Evolutionary conservation across 2,113 vertebrate species (phyloP).

Genomic region (Callopanchax toddi): DNA sequence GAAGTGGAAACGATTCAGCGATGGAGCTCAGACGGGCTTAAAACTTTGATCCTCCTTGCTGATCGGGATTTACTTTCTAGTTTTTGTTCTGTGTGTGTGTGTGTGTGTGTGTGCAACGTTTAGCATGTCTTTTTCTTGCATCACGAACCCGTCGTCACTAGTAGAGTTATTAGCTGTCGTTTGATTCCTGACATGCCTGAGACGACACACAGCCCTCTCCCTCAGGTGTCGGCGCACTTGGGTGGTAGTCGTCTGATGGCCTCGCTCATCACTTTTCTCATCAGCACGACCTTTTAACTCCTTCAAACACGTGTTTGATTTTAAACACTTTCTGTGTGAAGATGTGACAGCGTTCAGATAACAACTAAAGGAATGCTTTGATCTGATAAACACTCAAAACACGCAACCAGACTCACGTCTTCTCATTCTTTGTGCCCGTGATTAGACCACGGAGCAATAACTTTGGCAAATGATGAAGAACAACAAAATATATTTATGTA

Average conservation of each 20-base stretch:
- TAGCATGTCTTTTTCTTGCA: conserved; percentile 1
- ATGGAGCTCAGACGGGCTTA: conserved; percentile 33
- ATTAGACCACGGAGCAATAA: conserved; percentile 55
- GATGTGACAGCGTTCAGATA: conserved; percentile 52
- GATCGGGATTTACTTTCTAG: conserved; percentile 45
- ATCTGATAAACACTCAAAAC: conserved; percentile 49
- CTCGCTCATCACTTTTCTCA: conserved; percentile 38
- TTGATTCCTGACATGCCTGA: conserved; percentile 45
- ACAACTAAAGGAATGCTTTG: conserved; percentile 47
- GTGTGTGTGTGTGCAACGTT: conserved; percentile 2
- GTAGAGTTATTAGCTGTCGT: conserved; percentile 59
- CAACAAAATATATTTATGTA: conserved; percentile 20
- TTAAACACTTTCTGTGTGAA: conserved; percentile 40
- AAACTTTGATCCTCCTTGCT: conserved; percentile 73
- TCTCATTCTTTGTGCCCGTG: conserved; percentile 13
- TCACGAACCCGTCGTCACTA: conserved; percentile 46
- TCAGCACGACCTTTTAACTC: conserved; percentile 1
- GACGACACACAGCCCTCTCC: conserved; percentile 30
- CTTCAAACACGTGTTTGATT: conserved; percentile 35
- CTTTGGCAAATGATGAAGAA: conserved; percentile 36
- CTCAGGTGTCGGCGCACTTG: conserved; percentile 27
- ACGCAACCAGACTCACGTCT: conserved; percentile 21
- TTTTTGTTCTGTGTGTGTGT: conserved; percentile 25
- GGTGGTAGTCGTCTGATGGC: conserved; percentile 47
- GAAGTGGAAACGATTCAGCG: conserved; percentile 60